phyloP scores from a whole-genome alignment of 2,888 invertebrate species.

The Drosophila sordidapex region DNA sequence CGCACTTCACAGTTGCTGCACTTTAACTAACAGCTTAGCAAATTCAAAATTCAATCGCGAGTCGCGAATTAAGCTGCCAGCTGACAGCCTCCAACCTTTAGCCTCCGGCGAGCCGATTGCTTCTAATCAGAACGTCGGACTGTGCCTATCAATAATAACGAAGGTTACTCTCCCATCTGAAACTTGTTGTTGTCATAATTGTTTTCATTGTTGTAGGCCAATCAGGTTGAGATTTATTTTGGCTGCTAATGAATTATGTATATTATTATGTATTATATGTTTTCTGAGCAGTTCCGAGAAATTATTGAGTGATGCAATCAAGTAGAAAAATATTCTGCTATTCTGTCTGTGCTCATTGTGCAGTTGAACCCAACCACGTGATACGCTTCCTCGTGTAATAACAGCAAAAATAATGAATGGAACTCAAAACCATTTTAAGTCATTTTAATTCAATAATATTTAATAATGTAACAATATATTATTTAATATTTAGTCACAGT shows the following conservation, averaged over 20 bases:
- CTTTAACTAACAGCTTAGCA: slow-evolving; percentile 56
- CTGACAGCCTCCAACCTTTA: slow-evolving; percentile 22
- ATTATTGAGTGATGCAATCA: slow-evolving; percentile 26
- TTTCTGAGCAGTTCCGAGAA: slow-evolving; percentile 35
- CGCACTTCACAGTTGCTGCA: slow-evolving; percentile 60
- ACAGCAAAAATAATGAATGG: background rate
- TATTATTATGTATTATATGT: too few species aligned
- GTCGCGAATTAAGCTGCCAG: slow-evolving; percentile 34
- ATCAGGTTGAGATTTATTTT: slow-evolving; percentile 8
- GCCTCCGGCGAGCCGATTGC: slow-evolving; percentile 11
- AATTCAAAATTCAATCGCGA: slow-evolving; percentile 25
- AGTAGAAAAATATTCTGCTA: background rate
- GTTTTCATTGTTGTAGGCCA: slow-evolving; percentile 8
- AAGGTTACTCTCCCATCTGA: slow-evolving; percentile 46
- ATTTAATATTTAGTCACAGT: background rate
- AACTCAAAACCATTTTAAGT: background rate
- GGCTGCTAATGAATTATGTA: slow-evolving; percentile 1
- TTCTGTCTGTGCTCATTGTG: background rate
- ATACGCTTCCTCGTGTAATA: background rate
- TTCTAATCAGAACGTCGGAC: slow-evolving; percentile 58
- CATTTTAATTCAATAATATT: background rate
- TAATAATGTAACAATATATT: background rate
- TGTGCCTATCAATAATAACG: slow-evolving; percentile 60
- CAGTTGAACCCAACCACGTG: background rate
- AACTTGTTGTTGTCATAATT: slow-evolving; percentile 11